phyloP scores from a whole-genome alignment of 2,888 invertebrate species.

The Nomada flava region DNA sequence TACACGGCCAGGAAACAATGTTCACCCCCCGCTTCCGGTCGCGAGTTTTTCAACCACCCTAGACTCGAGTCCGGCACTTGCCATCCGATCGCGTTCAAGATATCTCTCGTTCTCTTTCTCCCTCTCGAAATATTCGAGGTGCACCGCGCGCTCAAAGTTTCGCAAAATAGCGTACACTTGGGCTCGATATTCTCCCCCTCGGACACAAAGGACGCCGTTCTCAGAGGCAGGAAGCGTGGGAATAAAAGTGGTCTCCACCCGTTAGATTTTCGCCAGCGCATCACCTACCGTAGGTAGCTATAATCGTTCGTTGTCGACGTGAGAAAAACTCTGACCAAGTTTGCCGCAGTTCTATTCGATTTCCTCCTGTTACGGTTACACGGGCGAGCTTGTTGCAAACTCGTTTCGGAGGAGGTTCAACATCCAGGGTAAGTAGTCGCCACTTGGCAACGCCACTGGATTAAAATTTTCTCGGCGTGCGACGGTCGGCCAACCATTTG shows the following conservation, averaged over 20 bases:
- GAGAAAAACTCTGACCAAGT: conserved; percentile 22
- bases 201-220: conserved; percentile 24
- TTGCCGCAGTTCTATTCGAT: conserved; percentile 43
- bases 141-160: not conserved
- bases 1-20: conserved; percentile 62
- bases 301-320: too few relatives aligned
- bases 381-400: conserved; percentile 37
- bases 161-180: conserved; percentile 1
- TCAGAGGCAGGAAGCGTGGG: conserved; percentile 1
- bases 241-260: not conserved
- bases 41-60: conserved; percentile 27
- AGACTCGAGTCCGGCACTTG: not conserved
- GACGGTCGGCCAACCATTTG: not conserved
- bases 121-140: not conserved
- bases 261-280: not conserved
- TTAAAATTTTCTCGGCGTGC: too few relatives aligned
- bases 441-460: too few relatives aligned
- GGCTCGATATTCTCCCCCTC: conserved; percentile 1
- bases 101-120: not conserved
- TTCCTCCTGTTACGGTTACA: conserved; percentile 44
- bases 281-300: too few relatives aligned
- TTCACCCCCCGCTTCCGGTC: conserved; percentile 50
- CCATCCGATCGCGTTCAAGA: not conserved
- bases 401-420: conserved; percentile 21
- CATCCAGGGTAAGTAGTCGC: not conserved